Evolutionary conservation across 2,888 invertebrate species (phyloP).

Genomic region (Bombylius discolor): DNA sequence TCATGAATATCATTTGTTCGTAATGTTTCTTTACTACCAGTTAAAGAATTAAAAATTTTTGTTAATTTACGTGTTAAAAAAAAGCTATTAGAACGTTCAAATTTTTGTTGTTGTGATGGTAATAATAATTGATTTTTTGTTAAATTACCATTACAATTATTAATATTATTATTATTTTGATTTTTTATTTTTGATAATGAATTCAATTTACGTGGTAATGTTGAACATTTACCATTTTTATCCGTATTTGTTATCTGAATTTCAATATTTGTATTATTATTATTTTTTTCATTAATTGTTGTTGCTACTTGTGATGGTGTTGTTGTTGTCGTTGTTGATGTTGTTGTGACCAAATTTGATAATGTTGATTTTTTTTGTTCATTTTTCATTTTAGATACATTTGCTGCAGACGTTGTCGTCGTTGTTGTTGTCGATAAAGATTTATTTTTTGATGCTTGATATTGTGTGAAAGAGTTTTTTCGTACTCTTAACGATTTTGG

Average conservation of each 20-base stretch:
- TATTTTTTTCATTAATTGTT: background rate
- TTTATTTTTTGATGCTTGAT: background rate
- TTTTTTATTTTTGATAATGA: background rate
- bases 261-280: too few species aligned
- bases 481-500: background rate
- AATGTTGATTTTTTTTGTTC: too few species aligned
- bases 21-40: constrained; percentile 35
- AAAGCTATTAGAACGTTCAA: constrained; percentile 34
- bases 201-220: background rate
- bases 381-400: too few species aligned
- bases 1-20: constrained; percentile 13
- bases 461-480: background rate
- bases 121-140: background rate
- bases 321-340: background rate
- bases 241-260: too few species aligned
- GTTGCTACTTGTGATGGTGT: background rate
- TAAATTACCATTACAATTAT: background rate
- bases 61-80: constrained; percentile 30
- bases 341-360: too few species aligned
- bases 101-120: constrained; percentile 16
- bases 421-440: background rate
- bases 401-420: background rate
- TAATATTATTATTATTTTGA: background rate
- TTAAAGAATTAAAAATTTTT: constrained; percentile 29
- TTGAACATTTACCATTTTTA: background rate